Evolutionary conservation across 2,888 invertebrate genomes (phyloP).

Genomic region (Hypena proboscidalis): DNA sequence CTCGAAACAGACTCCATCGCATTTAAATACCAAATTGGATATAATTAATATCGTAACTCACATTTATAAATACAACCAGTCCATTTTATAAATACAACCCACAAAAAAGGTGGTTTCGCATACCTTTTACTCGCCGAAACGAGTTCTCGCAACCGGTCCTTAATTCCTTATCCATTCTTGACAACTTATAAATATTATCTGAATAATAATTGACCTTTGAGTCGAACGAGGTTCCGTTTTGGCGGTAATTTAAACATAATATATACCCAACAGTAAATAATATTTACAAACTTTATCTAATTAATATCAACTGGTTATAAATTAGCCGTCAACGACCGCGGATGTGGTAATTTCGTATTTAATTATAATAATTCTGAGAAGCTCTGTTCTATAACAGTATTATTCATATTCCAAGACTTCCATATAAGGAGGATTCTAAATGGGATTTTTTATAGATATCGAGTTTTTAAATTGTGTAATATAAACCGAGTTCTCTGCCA

Average conservation of each 20-base stretch:
- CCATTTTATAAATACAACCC: slow-evolving; percentile 39
- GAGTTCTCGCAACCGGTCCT: slow-evolving; percentile 63
- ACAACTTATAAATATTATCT: slow-evolving; percentile 68
- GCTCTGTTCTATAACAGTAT: slow-evolving; percentile 27
- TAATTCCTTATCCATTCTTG: slow-evolving; percentile 62
- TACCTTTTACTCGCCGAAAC: slow-evolving; percentile 66
- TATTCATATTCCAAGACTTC: slow-evolving; percentile 25
- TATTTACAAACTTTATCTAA: slow-evolving; percentile 30
- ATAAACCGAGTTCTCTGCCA: slow-evolving; percentile 20
- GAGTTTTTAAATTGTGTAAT: slow-evolving; percentile 12
- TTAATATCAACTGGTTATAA: slow-evolving; percentile 31
- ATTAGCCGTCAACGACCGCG: slow-evolving; percentile 16
- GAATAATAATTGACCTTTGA: slow-evolving; percentile 68
- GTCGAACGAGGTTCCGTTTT: slow-evolving; percentile 59
- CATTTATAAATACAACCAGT: slow-evolving; percentile 33
- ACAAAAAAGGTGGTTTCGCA: slow-evolving; percentile 63
- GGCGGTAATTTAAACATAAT: slow-evolving; percentile 24
- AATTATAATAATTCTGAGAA: slow-evolving; percentile 24
- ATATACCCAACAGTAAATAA: slow-evolving; percentile 16
- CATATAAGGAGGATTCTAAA: slow-evolving; percentile 19
- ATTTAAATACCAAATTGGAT: slow-evolving; percentile 34
- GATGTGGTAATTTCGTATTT: slow-evolving; percentile 28
- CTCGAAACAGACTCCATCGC: slow-evolving; percentile 14
- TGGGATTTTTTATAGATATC: slow-evolving; percentile 18
- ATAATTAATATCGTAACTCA: slow-evolving; percentile 21